Conservation (phyloP, 2,888 invertebrate species). For the Mechanitis messenoides region DNA sequence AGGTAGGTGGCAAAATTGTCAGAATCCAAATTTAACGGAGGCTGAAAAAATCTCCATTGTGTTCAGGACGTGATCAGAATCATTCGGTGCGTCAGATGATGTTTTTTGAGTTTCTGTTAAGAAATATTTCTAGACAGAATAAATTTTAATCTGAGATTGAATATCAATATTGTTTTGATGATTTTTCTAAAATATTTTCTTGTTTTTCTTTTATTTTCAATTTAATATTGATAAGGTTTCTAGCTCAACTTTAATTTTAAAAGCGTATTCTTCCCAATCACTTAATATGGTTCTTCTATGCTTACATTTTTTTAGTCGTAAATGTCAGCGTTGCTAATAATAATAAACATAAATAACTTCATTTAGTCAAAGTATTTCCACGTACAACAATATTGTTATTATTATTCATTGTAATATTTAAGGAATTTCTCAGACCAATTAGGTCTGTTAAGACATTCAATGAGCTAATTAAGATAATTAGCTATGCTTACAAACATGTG, state of each 20-base stretch:
- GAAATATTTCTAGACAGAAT: constrained; percentile 12
- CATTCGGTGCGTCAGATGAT: constrained; percentile 38
- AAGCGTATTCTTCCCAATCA: too few relatives aligned
- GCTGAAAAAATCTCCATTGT: constrained; percentile 57
- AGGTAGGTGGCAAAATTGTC: constrained; percentile 38
- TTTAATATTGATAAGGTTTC: too few relatives aligned
- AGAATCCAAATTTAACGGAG: constrained; percentile 44
- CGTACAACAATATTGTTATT: neutral
- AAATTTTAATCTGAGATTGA: too few relatives aligned
- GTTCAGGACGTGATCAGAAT: constrained; percentile 57
- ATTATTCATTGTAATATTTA: neutral
- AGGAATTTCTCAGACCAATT: constrained; percentile 7
- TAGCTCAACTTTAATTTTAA: too few relatives aligned
- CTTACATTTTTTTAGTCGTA: too few relatives aligned
- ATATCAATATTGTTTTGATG: too few relatives aligned
- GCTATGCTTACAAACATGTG: constrained; percentile 9
- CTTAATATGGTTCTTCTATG: too few relatives aligned
- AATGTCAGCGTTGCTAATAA: too few relatives aligned
- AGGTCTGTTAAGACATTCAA: constrained; percentile 11
- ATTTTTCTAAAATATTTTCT: too few relatives aligned
- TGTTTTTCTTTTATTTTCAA: too few relatives aligned
- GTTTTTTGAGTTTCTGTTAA: constrained; percentile 22
- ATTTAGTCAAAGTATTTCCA: too few relatives aligned
- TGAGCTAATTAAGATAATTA: constrained; percentile 18
- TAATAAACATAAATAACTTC: too few relatives aligned